Evolutionary conservation across 2,113 vertebrate species (phyloP), one percentile per base, ranked within the genome.

Genomic region (Isichthys henryi): DNA sequence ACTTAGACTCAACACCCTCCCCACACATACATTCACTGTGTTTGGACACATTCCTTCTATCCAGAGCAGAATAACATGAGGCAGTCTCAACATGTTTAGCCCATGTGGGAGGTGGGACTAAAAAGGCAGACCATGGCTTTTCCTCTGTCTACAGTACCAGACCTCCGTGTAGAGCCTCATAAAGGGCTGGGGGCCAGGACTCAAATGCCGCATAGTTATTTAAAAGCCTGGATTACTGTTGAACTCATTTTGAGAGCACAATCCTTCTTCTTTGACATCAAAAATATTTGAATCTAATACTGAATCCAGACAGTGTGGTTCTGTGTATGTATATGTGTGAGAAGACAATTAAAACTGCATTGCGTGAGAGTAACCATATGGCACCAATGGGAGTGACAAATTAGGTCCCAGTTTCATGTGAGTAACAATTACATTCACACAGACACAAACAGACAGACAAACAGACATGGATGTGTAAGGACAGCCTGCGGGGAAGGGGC

Each of bases 31-130:
- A 35, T 53, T 49, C 13, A 56, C n/a, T 52, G 46, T 31, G 92
- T 95, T 96, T 92, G 94, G 92, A 95, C 92, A 94, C 95, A 95
- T 95, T 96, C 95, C 94, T 95, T 56, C 88, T 88, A 92, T 91
- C 92, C 93, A 93, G 92, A 93, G 92, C 92, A 90, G 86, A 94
- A 94, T 93, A 93, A 94, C 91, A 9, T 91, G 93, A 94, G 92
- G 92, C 91, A 92, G 94, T 93, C 94, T 92, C 94, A 94, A 95
- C 94, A 94, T 94, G 94, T 94, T 95, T 52, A 90, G 92, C 74
- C 86, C 87, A 27, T 62, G 91, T 88, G 88, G 74, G 49, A 58
- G 89, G 90, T 88, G 91, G 90, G 88, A 52, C 83, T 82, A 82
- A 90, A 91, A 94, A 94, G 93, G 91, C 90, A 90, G 94, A 92